Evolutionary conservation across 2,113 vertebrate species (phyloP), one percentile per base, ranked within the genome.

Genomic region (Dipodomys merriami): DNA sequence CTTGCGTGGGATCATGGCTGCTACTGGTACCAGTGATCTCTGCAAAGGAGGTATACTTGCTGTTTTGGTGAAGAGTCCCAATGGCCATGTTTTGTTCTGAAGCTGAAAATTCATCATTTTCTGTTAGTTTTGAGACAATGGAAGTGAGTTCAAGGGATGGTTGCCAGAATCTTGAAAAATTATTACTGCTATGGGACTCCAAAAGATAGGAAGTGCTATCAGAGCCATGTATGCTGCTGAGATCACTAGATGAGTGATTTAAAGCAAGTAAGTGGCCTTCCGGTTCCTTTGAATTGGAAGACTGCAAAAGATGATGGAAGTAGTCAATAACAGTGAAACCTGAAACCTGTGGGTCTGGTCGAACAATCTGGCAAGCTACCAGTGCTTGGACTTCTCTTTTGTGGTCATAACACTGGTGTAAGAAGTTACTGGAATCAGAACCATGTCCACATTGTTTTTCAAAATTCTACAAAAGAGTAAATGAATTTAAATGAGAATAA

Each of bases 281-380:
- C 83, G 85, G 93, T 92, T 83, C 88, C 83, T 83, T 71, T 60
- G 85, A 49, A 90, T 77, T 78, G 86, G 90, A 86, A 60, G 76
- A 94, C 72, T 96, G 92, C 91, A 98, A 90, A 69, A 98, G 96
- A 73, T 9, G 95, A 97, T 94, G 93, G 83, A 98, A 98, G 80
- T 96, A 98, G 91, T 94, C 95, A 76, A 99, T 95, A 93, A 99
- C 98, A 68, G 98, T 98, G 83, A 97, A 97, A 81, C 98, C 98
- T 60, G 95, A 29, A 53, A 98, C 82, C 91, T 82, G 83, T 35
- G 97, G 22, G 7, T 97, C 96, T 91, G 98, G 98, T 8, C 97
- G 96, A 96, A 98, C 82, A 68, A 99, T 97, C 93, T 98, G 98
- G 94, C 96, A 98, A 25, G 98, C 98, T 23, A 97, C 95, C 20